Conservation (phyloP, 2,113 vertebrate species). For the Lepisosteus oculatus region DNA sequence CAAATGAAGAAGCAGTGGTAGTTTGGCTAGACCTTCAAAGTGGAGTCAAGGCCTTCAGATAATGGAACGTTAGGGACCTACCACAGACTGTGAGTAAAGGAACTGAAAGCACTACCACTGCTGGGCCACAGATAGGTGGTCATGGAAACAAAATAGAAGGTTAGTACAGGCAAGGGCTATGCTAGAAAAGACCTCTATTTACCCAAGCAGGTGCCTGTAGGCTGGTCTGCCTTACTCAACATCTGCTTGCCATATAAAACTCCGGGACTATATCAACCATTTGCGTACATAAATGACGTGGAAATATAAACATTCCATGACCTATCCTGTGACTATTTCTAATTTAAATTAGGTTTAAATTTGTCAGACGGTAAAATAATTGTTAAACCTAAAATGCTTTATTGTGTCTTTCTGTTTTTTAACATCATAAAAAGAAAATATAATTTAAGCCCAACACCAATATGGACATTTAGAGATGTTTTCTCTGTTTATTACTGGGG, state of each 20-base stretch:
- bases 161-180: conserved; percentile 25
- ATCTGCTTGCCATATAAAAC: conserved; percentile 72
- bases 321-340: conserved; percentile 42
- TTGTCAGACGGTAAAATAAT: conserved; percentile 12
- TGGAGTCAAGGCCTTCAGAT: conserved; percentile 39
- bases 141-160: conserved; percentile 54
- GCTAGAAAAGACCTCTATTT: conserved; percentile 65
- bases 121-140: conserved; percentile 59
- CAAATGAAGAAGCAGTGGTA: conserved; percentile 57
- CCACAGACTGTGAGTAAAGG: conserved; percentile 58
- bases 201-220: conserved; percentile 69
- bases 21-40: conserved; percentile 71
- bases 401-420: too few species aligned
- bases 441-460: too few species aligned
- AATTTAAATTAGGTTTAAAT: conserved; percentile 19
- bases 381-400: background rate
- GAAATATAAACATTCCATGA: conserved; percentile 53
- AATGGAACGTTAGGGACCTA: conserved; percentile 62
- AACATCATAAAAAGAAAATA: too few species aligned
- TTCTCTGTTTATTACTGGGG: too few species aligned
- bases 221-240: conserved; percentile 40
- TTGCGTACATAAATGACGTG: conserved; percentile 54
- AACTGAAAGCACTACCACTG: conserved; percentile 51
- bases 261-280: conserved; percentile 54
- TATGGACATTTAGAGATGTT: too few species aligned